Evolutionary conservation across 2,797 vertebrate genomes (phyloP).

Genomic region (Schizopygopsis pylzovi): DNA sequence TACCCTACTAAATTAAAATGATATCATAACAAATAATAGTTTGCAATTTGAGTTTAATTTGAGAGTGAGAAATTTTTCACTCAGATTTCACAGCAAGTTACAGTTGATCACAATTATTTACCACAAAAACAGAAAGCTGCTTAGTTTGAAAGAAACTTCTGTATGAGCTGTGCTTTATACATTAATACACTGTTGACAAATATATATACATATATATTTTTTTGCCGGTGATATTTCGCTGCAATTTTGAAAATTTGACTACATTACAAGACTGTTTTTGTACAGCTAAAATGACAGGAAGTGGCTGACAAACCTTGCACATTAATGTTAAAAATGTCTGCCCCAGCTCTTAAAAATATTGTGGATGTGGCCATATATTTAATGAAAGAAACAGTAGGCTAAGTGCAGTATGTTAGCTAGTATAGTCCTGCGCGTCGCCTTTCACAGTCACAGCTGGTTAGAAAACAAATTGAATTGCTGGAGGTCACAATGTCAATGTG

Average conservation of each 20-base stretch:
- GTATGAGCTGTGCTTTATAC: background rate
- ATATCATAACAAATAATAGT: background rate
- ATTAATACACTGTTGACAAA: background rate
- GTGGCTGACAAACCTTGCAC: background rate
- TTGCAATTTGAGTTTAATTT: background rate
- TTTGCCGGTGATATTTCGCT: background rate
- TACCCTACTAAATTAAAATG: background rate
- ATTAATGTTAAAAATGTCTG: background rate
- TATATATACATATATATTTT: background rate
- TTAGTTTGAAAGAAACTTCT: background rate
- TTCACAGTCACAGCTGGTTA: background rate
- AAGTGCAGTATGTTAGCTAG: background rate
- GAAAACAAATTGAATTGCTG: slow-evolving; percentile 21
- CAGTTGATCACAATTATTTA: background rate
- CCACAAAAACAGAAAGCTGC: background rate
- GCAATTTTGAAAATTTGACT: background rate
- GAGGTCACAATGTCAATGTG: slow-evolving; percentile 12
- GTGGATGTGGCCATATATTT: background rate
- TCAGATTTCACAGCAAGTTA: background rate
- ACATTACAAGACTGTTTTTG: background rate
- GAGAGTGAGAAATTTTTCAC: background rate
- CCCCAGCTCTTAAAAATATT: background rate
- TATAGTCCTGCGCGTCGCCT: background rate
- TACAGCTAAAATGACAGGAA: background rate
- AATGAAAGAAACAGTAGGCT: background rate